Evolutionary conservation across 2,888 invertebrate genomes (phyloP), one percentile per base, ranked within the genome.

Genomic region (Lasiommata megera): DNA sequence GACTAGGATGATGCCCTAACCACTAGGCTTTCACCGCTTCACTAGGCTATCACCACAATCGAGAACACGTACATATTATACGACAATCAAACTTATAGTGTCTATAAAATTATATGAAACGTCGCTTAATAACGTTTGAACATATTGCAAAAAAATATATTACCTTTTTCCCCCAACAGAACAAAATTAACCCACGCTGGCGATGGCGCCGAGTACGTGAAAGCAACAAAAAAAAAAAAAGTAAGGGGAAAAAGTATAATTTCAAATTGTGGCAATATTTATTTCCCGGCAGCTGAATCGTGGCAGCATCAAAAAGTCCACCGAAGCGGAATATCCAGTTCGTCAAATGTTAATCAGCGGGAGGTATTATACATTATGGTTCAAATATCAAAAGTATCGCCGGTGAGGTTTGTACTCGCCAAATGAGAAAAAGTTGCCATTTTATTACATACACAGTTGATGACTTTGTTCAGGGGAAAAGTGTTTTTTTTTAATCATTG

Each of bases 301-400:
- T 67, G 68, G 74, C 69, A 56, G 77, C 82, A 80, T 88, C 84
- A 83, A 86, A 86, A 86, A 79, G 79, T 82, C 75, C 80, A 80
- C 68, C 83, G 74, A 82, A 84, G 86, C 85, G 86, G 76, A 84
- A 86, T 82, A 84, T 84, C 79, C 80, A 80, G 82, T 84, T 84
- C 85, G 79, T 79, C 82, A 84, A 87, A 86, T 84, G 88, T 88
- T 88, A 88, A 89, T 89, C 88, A 88, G 79, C 79, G 79, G 76
- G 79, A 79, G 80, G 76, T 74, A 81, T 82, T 82, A 84, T 84
- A 82, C 85, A 76, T 80, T 74, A 88, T 85, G 88, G 83, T 85
- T 88, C 84, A 85, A 77, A 87, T 86, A 88, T 88, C 88, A 88
- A 84, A 87, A 80, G 80, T 75, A 70, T 67, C 63, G 60, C 64